These are phyloP conservation scores for Pseudorectes ferrugineus DNA, from an alignment of 2,113 vertebrate species.

Conservation along the genomic window DNA sequence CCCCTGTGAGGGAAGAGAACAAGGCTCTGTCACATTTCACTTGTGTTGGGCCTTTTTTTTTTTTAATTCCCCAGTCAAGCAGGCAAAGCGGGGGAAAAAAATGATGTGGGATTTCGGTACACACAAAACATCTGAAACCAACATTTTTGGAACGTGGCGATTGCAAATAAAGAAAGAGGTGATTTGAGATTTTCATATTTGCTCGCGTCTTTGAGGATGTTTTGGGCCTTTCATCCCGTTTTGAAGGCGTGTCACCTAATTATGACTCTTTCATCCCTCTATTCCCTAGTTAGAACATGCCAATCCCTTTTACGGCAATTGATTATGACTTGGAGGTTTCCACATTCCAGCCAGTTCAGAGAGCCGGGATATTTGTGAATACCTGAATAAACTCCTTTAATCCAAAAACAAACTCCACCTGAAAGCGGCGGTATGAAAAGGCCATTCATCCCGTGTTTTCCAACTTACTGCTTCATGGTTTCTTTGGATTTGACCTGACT, in stretches of 20 bases:
- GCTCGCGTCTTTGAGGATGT: constrained; percentile 45
- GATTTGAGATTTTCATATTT: constrained; percentile 47
- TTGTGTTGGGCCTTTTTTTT: neutral
- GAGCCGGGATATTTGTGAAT: constrained; percentile 70
- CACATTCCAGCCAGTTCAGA: constrained; percentile 69
- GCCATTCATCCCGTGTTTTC: constrained; percentile 73
- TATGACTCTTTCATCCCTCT: constrained; percentile 68
- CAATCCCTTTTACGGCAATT: constrained; percentile 64
- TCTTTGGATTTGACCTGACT: constrained; percentile 64
- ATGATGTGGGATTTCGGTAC: neutral
- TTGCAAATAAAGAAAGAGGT: constrained; percentile 55
- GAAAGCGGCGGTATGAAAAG: constrained; percentile 71
- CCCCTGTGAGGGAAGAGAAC: neutral
- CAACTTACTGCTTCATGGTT: constrained; percentile 47
- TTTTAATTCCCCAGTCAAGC: neutral
- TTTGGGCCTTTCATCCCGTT: constrained; percentile 63
- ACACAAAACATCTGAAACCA: constrained; percentile 4
- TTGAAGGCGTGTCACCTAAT: constrained; percentile 69
- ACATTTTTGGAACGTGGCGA: neutral
- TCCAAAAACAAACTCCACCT: constrained; percentile 79
- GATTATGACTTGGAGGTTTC: constrained; percentile 71
- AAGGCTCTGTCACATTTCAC: neutral
- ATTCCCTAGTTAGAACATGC: constrained; percentile 53
- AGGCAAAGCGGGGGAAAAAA: neutral
- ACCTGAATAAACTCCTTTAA: constrained; percentile 82